Percentiles rank a stretch among this genome's conserved stretches.
These are phyloP conservation scores for Cebus imitator DNA, from an alignment of 2,113 vertebrate genomes.

Conservation along the genomic window DNA sequence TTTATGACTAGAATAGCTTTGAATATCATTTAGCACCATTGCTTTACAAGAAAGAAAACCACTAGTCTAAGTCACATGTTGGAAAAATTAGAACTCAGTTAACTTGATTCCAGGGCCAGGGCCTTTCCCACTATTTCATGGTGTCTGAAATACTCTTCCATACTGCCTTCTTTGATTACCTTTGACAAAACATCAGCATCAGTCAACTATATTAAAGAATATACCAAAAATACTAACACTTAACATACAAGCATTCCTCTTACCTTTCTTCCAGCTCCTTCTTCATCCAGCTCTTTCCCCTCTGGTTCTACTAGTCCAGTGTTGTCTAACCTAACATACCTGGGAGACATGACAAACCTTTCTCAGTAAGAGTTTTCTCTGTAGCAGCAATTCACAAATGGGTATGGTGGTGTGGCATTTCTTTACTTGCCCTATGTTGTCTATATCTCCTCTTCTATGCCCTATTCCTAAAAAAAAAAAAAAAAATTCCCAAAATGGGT, in stretches of 20 bases:
- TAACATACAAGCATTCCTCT: neutral
- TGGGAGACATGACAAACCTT: neutral
- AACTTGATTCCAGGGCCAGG: neutral
- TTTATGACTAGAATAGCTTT: neutral
- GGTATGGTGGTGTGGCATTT: neutral
- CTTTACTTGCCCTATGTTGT: neutral
- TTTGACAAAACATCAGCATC: neutral
- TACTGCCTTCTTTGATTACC: neutral
- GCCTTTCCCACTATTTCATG: neutral
- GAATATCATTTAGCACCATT: neutral
- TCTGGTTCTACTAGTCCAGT: neutral
- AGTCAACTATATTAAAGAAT: neutral
- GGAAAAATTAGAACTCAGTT: constrained; percentile 5
- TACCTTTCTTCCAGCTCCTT: neutral
- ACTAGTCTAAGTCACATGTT: neutral
- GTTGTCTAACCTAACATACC: neutral
- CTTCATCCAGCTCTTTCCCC: neutral
- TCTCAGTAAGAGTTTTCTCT: neutral
- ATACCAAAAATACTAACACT: neutral
- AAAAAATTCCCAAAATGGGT: neutral
- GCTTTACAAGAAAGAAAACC: neutral
- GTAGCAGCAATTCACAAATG: neutral
- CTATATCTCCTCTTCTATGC: neutral
- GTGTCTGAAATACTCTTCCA: neutral
- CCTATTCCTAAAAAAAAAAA: neutral